A percentile compares a stretch with the other conserved stretches of the same genome.
phyloP scores from a whole-genome alignment of 2,113 vertebrate genomes.

The Mus spicilegus region DNA sequence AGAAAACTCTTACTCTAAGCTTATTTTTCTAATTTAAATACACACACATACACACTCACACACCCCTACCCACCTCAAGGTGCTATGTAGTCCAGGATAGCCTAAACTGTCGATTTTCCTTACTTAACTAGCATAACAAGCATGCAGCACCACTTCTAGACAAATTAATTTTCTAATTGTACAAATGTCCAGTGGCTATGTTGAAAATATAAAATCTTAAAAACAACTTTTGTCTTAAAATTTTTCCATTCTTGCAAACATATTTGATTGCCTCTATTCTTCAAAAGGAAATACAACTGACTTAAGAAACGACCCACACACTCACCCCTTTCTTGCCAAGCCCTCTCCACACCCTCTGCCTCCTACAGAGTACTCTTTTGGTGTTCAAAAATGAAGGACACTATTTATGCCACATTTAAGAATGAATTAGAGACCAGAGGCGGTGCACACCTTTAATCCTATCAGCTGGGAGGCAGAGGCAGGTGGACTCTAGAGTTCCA shows the following conservation, averaged over 20 bases:
- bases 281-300: slow-evolving; percentile 1
- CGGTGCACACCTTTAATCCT: neutral
- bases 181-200: neutral
- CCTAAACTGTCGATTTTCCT: neutral
- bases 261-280: slow-evolving; percentile 44
- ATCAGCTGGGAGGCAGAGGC: neutral
- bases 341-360: slow-evolving; percentile 1
- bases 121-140: neutral
- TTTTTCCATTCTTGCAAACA: slow-evolving; percentile 19
- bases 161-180: slow-evolving; percentile 44
- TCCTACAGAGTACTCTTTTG: neutral
- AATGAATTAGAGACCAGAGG: neutral
- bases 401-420: slow-evolving; percentile 29
- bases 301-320: neutral
- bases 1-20: neutral
- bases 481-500: neutral
- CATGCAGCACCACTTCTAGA: neutral
- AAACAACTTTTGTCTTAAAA: slow-evolving; percentile 29
- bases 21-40: neutral
- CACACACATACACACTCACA: neutral
- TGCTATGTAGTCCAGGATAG: neutral
- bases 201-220: slow-evolving; percentile 27
- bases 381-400: slow-evolving; percentile 54
- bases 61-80: too few species aligned
- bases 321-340: neutral